Evolutionary conservation across 2,113 vertebrate species (phyloP), one percentile per base, ranked within the genome.

Genomic region (Miniopterus natalensis): DNA sequence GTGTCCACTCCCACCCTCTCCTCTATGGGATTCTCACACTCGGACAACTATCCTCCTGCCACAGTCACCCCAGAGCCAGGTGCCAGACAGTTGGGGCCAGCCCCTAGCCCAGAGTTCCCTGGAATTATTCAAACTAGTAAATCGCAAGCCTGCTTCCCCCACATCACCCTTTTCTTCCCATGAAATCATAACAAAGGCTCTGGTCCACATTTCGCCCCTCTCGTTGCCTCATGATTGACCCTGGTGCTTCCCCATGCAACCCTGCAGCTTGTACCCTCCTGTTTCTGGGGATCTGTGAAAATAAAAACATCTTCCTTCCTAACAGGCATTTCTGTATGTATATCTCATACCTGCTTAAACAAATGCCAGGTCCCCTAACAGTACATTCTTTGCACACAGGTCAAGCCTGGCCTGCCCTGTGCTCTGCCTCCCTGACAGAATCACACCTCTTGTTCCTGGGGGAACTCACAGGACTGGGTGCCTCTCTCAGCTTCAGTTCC

Each of bases 401-500:
- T 2, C 18, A n/a, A 14, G 14, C 55, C 57, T 0, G 9, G 71
- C 20, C 57, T 2, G 71, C 7, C 36, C 59, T 40, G 27, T 7
- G 18, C 65, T 21, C 66, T 17, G 29, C 36, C 49, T 17, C 36
- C 20, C 45, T 1, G 9, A 40, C 42, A n/a, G 20, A 12, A 29
- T 3, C 81, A 36, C 40, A 18, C 1, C 23, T 21, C 40, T 57
- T 2, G 14, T 1, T 45, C 77, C 68, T 6, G 1, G 3, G 6
- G 42, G 21, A 36, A 74, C 99, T 99, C 92, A 99, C 99, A 0
- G 99, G 99, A 66, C 99, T 99, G 0, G 99, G 99, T 0, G 98
- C 98, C 88, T 99, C 99, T 93, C 98, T 98, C 98, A 99, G 99
- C 97, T 99, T 99, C 98, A 99, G 99, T 95, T 99, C 99, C 0